Evolutionary conservation across 2,797 vertebrate genomes (phyloP), one percentile per base, ranked within the genome.

Genomic region (Cheracebus regulus): DNA sequence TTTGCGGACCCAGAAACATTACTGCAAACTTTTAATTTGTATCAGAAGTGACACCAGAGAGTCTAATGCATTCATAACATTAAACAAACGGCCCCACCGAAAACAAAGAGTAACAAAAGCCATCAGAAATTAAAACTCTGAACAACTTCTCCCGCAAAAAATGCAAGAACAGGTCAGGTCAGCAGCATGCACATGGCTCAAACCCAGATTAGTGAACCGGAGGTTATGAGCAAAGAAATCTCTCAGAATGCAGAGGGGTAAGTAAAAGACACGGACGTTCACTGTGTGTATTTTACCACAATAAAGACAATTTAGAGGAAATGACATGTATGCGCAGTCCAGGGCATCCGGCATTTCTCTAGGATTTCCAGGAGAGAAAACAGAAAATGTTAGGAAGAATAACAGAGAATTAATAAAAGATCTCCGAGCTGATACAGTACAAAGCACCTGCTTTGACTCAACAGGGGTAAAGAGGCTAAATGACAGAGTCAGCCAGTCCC

Each of bases 271-370:
- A 4, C 2, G 26, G 30, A 26, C 9, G 22, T 50, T 41, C n/a
- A 1, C 46, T 28, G 12, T 20, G 57, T 13, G 6, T 75, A 26
- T n/a, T 61, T 64, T 26, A 64, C 26, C 64, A 41, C 10, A 26
- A 30, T 44, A 48, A 14, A 67, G 44, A 44, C 12, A 30, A 8
- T 41, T 39, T 11, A 24, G 36, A 46, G 44, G 52, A 52, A 20
- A 76, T 17, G 30, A 24, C 44, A 48, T 8, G 0, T 36, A 20
- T 0, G 0, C 5, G 2, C 2, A 28, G 36, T 12, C 33, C 52
- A 1, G 5, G 3, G 61, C 26, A 28, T 26, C 72, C 4, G 28
- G 30, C 4, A 0, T 7, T 28, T 67, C 41, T 41, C 41, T 20
- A 24, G 89, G 41, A n/a, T 9, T 90, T 81, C 24, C 36, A n/a